Base-by-base conservation (phyloP, 2,888 invertebrate genomes). In the Acleris sparsana region DNA sequence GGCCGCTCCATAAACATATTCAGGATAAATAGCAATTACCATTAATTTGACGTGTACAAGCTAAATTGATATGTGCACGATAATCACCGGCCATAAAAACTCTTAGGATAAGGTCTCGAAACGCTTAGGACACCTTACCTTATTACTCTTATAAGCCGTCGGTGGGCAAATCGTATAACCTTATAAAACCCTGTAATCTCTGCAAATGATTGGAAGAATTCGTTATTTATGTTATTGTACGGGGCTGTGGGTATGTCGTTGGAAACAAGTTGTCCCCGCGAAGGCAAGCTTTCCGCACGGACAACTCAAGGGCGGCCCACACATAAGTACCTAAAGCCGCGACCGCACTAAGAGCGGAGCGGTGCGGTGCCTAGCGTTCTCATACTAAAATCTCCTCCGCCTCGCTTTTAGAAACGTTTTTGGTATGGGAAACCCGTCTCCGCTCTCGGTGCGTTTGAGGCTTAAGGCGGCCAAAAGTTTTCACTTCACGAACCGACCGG, bases 1-100 rank as follows among this genome's bases (percentile, higher is more conserved):
- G 63, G 46, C 53, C 52, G 61, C 46, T 62, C 66, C 65, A 71
- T 70, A 71, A 73, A 73, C 69, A 71, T 64, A 67, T 58, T 58
- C 65, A 52, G 55, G 64, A 71, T 73, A 72, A 73, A 73, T 73
- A 69, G 70, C 68, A 63, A 63, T 63, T 57, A 63, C 52, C 57
- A 57, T 63, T 57, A 29, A 51, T 57, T 63, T 52, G 43, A 57
- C 57, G 29, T 63, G 44, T 46, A 58, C 53, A 58, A 68, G 44
- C 62, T 57, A 57, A 64, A 62, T 49, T 61, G 57, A 58, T 56
- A 49, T 46, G 69, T 69, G 69, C 67, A 18, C 11, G 43, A 53
- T 44, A 62, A 55, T 49, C 17, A 18, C 29, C 4, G 46, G 18
- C 44, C 1, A 46, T 61, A 46, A 55, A 39, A 62, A 46, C 16